A percentile compares a stretch with the other conserved stretches of the same genome.
These are phyloP conservation scores for Bimastos eiseni DNA, from an alignment of 2,888 invertebrate species.

Conservation along the genomic window DNA sequence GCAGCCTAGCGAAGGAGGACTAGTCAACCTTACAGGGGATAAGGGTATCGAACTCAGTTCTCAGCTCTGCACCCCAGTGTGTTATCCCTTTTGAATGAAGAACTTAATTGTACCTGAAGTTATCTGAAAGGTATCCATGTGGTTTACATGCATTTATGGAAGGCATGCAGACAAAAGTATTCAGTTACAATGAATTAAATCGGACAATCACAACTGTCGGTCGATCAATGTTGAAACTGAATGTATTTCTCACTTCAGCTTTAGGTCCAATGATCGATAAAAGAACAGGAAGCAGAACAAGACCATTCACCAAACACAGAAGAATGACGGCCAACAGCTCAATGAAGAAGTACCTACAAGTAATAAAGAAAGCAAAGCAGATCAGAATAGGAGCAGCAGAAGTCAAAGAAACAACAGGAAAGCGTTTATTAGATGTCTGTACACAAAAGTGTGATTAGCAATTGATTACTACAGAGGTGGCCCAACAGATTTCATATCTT, in stretches of 20 bases:
- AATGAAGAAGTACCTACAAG: constrained; percentile 78
- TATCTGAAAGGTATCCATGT: background rate
- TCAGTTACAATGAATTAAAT: background rate
- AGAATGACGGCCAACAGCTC: constrained; percentile 79
- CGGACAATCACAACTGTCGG: background rate
- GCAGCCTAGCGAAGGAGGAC: too few species aligned
- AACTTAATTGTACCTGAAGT: background rate
- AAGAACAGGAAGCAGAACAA: constrained; percentile 88
- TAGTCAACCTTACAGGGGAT: too few species aligned
- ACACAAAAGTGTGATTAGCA: too few species aligned
- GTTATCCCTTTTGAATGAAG: too few species aligned
- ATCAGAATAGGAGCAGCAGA: background rate
- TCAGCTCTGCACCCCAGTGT: too few species aligned
- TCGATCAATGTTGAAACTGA: background rate
- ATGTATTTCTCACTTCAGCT: constrained; percentile 72
- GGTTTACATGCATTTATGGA: background rate
- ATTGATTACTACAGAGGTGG: too few species aligned
- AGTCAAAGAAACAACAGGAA: background rate
- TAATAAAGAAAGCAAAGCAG: background rate
- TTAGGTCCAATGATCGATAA: constrained; percentile 85
- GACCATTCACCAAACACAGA: constrained; percentile 83
- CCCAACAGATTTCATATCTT: too few species aligned
- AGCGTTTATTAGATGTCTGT: too few species aligned
- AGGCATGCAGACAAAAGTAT: background rate
- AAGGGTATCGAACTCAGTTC: too few species aligned